Evolutionary conservation across 2,113 vertebrate genomes (phyloP).

Genomic region (Sebastes schlegelii): DNA sequence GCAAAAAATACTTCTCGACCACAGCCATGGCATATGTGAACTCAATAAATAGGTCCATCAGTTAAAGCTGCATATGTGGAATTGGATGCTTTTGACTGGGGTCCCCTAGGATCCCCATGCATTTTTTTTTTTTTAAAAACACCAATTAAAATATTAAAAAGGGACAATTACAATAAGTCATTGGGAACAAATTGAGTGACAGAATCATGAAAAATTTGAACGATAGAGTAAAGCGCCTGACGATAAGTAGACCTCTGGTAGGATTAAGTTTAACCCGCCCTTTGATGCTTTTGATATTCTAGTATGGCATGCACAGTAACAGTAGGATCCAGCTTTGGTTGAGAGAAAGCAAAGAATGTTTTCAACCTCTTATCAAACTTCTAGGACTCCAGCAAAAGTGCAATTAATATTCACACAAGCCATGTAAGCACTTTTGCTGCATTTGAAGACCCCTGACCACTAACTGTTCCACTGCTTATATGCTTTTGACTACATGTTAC

Average conservation of each 20-base stretch:
- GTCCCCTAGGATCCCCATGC: neutral
- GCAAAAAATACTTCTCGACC: too few relatives aligned
- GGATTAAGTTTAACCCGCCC: neutral
- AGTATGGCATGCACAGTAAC: neutral
- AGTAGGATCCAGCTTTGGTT: slow-evolving; percentile 28
- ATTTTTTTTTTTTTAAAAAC: neutral
- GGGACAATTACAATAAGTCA: neutral
- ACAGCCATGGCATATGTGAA: neutral
- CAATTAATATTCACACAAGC: slow-evolving; percentile 60
- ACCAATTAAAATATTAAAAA: neutral
- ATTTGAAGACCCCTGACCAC: slow-evolving; percentile 53
- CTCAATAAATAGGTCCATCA: neutral
- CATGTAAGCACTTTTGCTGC: slow-evolving; percentile 70
- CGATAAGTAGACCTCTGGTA: neutral
- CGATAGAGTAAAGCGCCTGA: neutral
- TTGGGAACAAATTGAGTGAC: neutral
- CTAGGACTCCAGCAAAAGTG: slow-evolving; percentile 16
- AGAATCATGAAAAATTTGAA: neutral
- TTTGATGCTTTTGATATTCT: slow-evolving; percentile 38
- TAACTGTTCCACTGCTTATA: slow-evolving; percentile 29
- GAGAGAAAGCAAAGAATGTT: slow-evolving; percentile 24
- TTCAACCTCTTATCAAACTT: slow-evolving; percentile 51
- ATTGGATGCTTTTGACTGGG: too few relatives aligned
- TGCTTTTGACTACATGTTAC: slow-evolving; percentile 54
- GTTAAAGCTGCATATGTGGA: neutral